Evolutionary conservation across 2,888 invertebrate species (phyloP), one percentile per base, ranked within the genome.

Genomic region (Nomada goodeniana): DNA sequence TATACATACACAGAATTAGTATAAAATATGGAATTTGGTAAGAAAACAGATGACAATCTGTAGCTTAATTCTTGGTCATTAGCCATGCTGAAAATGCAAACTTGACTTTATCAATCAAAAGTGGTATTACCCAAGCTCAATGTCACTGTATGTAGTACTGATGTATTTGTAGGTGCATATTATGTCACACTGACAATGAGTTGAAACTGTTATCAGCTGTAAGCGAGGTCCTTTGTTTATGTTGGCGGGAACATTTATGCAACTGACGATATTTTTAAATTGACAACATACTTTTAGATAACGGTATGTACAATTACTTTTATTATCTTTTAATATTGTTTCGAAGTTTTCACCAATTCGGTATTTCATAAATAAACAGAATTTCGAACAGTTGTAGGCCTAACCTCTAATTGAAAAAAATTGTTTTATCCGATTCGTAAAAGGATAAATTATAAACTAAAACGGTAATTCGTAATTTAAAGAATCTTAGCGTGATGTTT

Each of bases 231-330:
- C 50, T 61, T 52, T 77, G 61, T 77, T 73, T 80, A 29, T 18
- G 44, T 76, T 57, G 67, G 20, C 42, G 59, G 60, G 42, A 42
- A 29, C 59, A 1, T 74, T 77, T 60, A 70, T 50, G 26, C 36
- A n/a, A 60, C 63, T 61, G 36, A 57, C 36, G 44, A 29, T 26
- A 20, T 20, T 36, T 52, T 29, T 13, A 44, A 2, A 53, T 60
- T 67, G 55, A 55, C 15, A 73, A 44, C 13, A 23, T 50, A 50
- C n/a, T 67, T 74, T 70, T 52, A 20, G 47, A n/a, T 29, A 68
- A 71, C 69, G 59, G 78, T 84, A 10, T 29, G 85, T 84, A 73
- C 42, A 15, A 61, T 20, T 15, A n/a, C 1, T 53, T 13, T 20
- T 52, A 61, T 26, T 11, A 47, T 55, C n/a, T 11, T 2, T 53